Evolutionary conservation across 1,140 invertebrate species (phyloP).

Genomic region (Ganaspis sp.): DNA sequence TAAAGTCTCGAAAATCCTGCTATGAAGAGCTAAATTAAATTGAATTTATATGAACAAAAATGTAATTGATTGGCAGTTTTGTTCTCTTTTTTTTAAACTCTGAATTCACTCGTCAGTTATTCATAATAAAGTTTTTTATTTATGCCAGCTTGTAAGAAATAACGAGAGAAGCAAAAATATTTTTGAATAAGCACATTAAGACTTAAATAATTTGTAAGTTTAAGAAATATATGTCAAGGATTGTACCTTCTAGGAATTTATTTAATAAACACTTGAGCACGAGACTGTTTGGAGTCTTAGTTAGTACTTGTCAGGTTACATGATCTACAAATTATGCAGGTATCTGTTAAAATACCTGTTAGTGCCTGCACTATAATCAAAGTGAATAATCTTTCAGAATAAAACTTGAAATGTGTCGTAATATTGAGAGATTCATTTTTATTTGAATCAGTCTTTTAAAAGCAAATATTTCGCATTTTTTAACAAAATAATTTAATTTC

Average conservation of each 20-base stretch:
- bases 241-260: constrained; percentile 20
- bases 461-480: neutral
- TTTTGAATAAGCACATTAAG: no score
- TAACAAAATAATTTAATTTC: neutral
- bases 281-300: constrained; percentile 15
- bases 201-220: neutral
- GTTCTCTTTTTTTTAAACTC: no score
- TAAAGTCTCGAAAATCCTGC: no score
- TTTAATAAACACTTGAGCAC: neutral
- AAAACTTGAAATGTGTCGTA: neutral
- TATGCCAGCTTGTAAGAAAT: no score
- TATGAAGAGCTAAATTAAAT: no score
- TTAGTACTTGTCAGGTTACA: constrained; percentile 1
- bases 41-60: no score
- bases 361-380: constrained; percentile 14
- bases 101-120: no score
- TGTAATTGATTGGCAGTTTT: no score
- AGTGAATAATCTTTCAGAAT: neutral
- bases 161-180: no score
- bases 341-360: constrained; percentile 23
- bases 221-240: neutral
- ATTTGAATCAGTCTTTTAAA: neutral
- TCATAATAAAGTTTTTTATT: no score
- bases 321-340: constrained; percentile 28
- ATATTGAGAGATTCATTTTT: neutral